Evolutionary conservation across 2,797 vertebrate genomes (phyloP).

Genomic region (Notamacropus eugenii): DNA sequence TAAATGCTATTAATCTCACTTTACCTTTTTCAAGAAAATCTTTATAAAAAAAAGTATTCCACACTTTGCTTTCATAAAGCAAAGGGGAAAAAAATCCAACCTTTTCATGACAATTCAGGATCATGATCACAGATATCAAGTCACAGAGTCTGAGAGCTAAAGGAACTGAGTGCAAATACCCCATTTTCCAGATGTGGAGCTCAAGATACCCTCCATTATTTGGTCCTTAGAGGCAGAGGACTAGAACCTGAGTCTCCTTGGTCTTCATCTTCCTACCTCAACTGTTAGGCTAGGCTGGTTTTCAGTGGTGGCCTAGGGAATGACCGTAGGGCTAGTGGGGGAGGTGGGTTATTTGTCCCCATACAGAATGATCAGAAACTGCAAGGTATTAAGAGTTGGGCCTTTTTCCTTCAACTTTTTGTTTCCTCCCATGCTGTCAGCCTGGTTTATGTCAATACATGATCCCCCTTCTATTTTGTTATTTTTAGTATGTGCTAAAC

Average conservation of each 20-base stretch:
- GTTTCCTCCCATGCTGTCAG: conserved; percentile 4
- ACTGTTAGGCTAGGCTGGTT: not conserved
- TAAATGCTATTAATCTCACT: not conserved
- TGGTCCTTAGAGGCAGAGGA: not conserved
- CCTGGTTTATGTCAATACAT: not conserved
- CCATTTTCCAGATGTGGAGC: not conserved
- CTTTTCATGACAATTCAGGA: not conserved
- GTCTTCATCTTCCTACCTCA: not conserved
- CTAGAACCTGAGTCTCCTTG: not conserved
- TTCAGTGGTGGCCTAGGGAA: not conserved
- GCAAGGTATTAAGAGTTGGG: not conserved
- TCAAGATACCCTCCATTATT: not conserved
- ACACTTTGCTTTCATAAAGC: not conserved
- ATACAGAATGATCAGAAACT: not conserved
- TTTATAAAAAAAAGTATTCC: not conserved
- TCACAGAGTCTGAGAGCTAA: not conserved
- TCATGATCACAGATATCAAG: not conserved
- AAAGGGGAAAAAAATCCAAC: not conserved
- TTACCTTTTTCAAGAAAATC: not conserved
- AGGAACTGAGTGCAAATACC: not conserved
- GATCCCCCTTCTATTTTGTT: not conserved
- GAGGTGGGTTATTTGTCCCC: not conserved
- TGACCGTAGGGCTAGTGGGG: not conserved
- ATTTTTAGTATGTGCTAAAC: conserved; percentile 17
- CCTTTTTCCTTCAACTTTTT: conserved; percentile 8